phyloP scores from a whole-genome alignment of 2,888 invertebrate genomes.

The Parnassius smintheus region DNA sequence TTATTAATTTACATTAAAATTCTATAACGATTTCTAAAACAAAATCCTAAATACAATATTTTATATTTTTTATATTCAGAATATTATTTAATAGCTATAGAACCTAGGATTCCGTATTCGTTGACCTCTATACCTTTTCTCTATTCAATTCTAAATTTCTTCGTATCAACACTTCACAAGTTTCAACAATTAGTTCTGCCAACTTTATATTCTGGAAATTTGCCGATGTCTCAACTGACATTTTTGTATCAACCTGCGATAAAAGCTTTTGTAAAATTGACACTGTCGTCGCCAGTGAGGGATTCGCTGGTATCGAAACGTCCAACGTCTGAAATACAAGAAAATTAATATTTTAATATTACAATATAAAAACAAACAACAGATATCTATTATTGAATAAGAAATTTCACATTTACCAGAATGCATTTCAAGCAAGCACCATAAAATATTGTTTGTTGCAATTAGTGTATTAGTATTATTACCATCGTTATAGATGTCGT shows the following conservation, averaged over 20 bases:
- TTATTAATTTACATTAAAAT: too few species aligned
- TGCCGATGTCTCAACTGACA: constrained; percentile 25
- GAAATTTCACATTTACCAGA: too few species aligned
- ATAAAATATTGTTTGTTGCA: too few species aligned
- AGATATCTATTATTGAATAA: too few species aligned
- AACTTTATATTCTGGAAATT: constrained; percentile 52
- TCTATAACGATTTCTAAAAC: too few species aligned
- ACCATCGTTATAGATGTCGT: not conserved
- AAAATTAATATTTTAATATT: not conserved
- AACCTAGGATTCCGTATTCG: too few species aligned
- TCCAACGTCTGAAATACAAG: constrained; percentile 55
- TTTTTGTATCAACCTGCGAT: constrained; percentile 50
- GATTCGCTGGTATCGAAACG: constrained; percentile 64
- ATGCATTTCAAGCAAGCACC: too few species aligned
- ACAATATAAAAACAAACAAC: constrained; percentile 1
- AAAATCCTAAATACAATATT: too few species aligned
- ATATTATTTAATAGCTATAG: too few species aligned
- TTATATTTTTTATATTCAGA: too few species aligned
- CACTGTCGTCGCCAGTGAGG: constrained; percentile 57
- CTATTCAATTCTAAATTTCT: constrained; percentile 40
- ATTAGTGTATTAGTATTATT: not conserved
- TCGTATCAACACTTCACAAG: constrained; percentile 57
- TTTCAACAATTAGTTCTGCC: constrained; percentile 60
- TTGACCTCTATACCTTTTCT: too few species aligned
- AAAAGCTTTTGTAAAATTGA: constrained; percentile 56